These are phyloP conservation scores for Andrena trimmerana DNA, from an alignment of 2,888 invertebrate species.

Conservation along the genomic window DNA sequence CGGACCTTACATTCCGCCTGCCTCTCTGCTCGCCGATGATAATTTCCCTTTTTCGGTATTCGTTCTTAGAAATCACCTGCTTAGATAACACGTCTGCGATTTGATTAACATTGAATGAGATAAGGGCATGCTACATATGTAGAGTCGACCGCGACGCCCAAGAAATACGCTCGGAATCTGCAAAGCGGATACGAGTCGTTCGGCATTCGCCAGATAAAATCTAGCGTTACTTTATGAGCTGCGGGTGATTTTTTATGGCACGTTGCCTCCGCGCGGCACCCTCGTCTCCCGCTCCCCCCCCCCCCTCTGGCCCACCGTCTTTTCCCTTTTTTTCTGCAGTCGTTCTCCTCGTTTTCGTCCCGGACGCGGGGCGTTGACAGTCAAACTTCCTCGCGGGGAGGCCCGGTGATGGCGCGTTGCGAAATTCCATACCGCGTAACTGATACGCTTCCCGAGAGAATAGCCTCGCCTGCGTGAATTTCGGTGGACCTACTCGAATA, in stretches of 20 bases:
- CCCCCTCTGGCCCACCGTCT: neutral
- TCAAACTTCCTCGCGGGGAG: constrained; percentile 63
- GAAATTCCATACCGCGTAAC: constrained; percentile 69
- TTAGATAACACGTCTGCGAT: constrained; percentile 42
- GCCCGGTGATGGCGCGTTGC: constrained; percentile 40
- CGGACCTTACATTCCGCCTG: neutral
- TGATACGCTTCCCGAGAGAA: constrained; percentile 56
- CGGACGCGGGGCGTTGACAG: constrained; percentile 69
- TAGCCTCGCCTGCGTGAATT: constrained; percentile 33
- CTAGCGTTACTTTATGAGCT: constrained; percentile 84
- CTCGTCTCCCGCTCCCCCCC: constrained; percentile 33
- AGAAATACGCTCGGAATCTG: constrained; percentile 74
- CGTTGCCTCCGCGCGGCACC: constrained; percentile 67
- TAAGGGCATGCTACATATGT: constrained; percentile 60
- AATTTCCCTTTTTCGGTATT: neutral
- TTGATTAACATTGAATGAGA: constrained; percentile 62
- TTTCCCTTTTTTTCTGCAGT: constrained; percentile 45
- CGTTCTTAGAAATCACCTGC: constrained; percentile 1
- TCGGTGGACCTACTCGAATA: constrained; percentile 44
- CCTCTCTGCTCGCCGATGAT: neutral
- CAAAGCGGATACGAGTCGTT: constrained; percentile 73
- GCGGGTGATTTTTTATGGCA: constrained; percentile 84
- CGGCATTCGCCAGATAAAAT: constrained; percentile 82
- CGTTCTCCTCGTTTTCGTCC: constrained; percentile 58
- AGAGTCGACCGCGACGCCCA: constrained; percentile 64